phyloP scores from a whole-genome alignment of 1,140 invertebrate genomes.

The Papilio dardanus region DNA sequence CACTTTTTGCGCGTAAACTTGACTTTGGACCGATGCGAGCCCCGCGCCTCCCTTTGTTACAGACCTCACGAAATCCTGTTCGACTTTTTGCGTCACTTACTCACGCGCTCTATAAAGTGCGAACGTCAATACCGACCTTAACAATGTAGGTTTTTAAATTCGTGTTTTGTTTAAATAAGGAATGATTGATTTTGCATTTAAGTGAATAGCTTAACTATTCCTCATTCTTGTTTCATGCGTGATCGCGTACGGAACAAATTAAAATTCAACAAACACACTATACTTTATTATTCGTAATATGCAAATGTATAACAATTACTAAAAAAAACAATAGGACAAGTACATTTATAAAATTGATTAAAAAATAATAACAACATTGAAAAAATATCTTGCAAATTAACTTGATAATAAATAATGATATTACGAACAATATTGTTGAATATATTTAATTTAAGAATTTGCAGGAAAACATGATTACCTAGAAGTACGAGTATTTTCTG shows the following conservation, averaged over 20 bases:
- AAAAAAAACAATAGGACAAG: conserved; percentile 10
- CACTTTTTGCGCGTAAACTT: conserved; percentile 52
- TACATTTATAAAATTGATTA: background rate
- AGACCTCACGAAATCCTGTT: conserved; percentile 74
- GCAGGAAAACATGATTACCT: background rate
- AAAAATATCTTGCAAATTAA: background rate
- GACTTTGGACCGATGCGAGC: conserved; percentile 44
- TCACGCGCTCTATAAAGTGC: conserved; percentile 42
- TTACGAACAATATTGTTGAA: too few relatives aligned
- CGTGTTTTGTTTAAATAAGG: conserved; percentile 53
- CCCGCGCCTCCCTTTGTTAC: conserved; percentile 59
- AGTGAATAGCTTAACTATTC: conserved; percentile 53
- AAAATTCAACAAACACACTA: background rate
- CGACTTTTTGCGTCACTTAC: conserved; percentile 53
- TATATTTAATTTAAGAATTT: too few relatives aligned
- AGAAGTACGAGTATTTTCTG: conserved; percentile 1
- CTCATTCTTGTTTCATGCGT: conserved; percentile 43
- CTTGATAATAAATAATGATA: background rate
- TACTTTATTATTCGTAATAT: conserved; percentile 37
- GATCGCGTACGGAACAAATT: conserved; percentile 26
- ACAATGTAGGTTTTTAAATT: conserved; percentile 51
- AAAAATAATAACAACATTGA: background rate
- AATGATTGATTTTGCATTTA: conserved; percentile 67
- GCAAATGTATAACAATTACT: background rate
- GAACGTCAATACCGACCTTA: conserved; percentile 53